Conservation (phyloP, 2,797 vertebrate species). For the Orestias chungarensis region DNA sequence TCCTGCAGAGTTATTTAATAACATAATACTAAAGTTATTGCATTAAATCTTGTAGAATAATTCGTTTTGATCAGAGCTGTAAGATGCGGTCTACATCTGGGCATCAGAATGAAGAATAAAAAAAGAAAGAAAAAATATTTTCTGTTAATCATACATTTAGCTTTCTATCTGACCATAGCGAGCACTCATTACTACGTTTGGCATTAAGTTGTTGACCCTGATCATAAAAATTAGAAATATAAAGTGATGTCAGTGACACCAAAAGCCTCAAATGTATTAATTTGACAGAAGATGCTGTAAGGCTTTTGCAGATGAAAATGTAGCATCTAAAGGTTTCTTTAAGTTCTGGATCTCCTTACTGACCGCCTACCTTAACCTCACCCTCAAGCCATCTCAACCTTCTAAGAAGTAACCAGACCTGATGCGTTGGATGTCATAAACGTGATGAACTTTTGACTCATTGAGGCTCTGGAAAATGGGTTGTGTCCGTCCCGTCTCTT, state of each 20-base stretch:
- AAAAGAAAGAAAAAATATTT: not conserved
- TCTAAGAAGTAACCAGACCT: constrained; percentile 36
- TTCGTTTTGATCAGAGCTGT: not conserved
- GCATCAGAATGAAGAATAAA: not conserved
- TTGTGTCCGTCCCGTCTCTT: constrained; percentile 37
- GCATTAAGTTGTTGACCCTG: not conserved
- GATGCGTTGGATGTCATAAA: constrained; percentile 40
- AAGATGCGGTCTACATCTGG: not conserved
- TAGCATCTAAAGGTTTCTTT: constrained; percentile 48
- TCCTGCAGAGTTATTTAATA: not conserved
- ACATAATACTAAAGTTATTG: not conserved
- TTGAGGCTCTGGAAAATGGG: constrained; percentile 38
- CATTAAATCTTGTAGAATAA: not conserved
- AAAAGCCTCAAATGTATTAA: not conserved
- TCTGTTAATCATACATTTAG: not conserved
- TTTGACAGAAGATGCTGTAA: constrained; percentile 17
- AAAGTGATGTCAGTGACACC: not conserved
- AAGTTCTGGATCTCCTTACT: constrained; percentile 29
- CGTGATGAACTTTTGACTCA: constrained; percentile 47
- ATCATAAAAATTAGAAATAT: no score
- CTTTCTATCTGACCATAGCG: not conserved
- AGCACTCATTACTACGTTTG: not conserved
- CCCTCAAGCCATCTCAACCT: constrained; percentile 32
- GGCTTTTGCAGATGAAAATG: constrained; percentile 20
- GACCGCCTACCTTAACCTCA: constrained; percentile 39